phyloP scores from a whole-genome alignment of 2,888 invertebrate genomes.

The Bellardia pandia region DNA sequence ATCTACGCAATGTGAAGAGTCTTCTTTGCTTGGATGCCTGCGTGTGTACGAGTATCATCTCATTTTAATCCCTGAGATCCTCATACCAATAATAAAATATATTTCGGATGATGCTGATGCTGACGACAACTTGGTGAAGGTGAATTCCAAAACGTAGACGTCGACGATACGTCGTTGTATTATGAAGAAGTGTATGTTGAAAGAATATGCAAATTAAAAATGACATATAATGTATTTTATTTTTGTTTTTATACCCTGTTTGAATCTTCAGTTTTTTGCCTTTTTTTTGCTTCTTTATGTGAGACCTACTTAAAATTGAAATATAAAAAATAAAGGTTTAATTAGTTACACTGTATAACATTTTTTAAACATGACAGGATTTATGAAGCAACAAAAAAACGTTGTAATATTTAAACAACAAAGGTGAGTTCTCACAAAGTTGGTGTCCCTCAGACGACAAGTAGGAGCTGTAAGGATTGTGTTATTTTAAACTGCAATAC shows the following conservation, averaged over 20 bases:
- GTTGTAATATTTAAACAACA: conserved; percentile 30
- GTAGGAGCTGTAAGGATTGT: neutral
- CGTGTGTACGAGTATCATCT: conserved; percentile 39
- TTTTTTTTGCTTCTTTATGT: conserved; percentile 19
- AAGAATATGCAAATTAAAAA: conserved; percentile 73
- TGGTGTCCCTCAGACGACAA: neutral
- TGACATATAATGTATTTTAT: conserved; percentile 70
- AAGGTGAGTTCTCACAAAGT: neutral
- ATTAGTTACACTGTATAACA: conserved; percentile 66
- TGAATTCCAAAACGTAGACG: conserved; percentile 14
- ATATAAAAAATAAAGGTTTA: conserved; percentile 60
- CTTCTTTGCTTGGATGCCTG: neutral
- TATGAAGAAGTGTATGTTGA: conserved; percentile 68
- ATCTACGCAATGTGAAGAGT: conserved; percentile 26
- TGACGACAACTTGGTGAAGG: conserved; percentile 6
- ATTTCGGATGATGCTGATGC: conserved; percentile 43
- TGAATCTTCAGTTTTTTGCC: conserved; percentile 7
- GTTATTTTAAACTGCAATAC: neutral
- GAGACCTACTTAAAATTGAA: conserved; percentile 57
- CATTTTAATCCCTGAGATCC: conserved; percentile 55
- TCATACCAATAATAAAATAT: conserved; percentile 59
- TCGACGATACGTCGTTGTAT: conserved; percentile 36
- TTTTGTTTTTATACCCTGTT: conserved; percentile 32
- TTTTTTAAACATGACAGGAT: conserved; percentile 61
- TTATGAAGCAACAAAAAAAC: conserved; percentile 49